A percentile compares a stretch with the other conserved stretches of the same genome.
Conservation (phyloP, 1,140 invertebrate species). For the Drosophila busckii region DNA sequence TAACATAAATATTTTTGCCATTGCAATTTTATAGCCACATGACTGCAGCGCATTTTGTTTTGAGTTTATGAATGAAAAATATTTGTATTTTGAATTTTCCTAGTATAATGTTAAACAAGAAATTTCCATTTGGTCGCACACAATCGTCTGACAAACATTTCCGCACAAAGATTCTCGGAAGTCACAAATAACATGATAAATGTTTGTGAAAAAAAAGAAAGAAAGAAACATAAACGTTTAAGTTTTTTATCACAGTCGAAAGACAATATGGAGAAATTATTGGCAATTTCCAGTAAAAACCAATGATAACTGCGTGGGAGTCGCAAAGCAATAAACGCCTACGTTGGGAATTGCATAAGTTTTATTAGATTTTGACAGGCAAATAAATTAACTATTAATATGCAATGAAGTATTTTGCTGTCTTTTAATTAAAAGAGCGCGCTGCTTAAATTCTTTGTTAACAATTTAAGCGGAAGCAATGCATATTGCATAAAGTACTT, state of each 20-base stretch:
- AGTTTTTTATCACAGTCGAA: too few species aligned
- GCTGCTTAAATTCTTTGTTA: neutral
- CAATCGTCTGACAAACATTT: slow-evolving; percentile 13
- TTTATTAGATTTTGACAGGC: slow-evolving; percentile 2
- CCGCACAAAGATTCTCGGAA: slow-evolving; percentile 14
- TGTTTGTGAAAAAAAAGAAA: neutral
- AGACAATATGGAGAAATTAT: too few species aligned
- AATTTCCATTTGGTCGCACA: slow-evolving; percentile 8
- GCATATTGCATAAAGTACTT: too few species aligned
- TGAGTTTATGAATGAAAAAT: too few species aligned
- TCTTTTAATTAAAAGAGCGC: too few species aligned
- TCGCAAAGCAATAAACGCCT: slow-evolving; percentile 12
- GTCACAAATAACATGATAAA: slow-evolving; percentile 6
- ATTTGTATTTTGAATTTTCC: too few species aligned
- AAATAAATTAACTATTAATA: slow-evolving; percentile 12
- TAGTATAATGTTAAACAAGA: too few species aligned
- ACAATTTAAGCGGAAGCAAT: too few species aligned
- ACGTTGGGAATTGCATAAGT: slow-evolving; percentile 12
- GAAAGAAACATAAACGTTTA: too few species aligned
- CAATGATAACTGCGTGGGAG: slow-evolving; percentile 3
- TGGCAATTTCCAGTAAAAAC: neutral
- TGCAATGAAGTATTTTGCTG: neutral
- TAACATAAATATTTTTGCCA: too few species aligned
- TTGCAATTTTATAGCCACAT: too few species aligned
- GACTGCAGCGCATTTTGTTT: too few species aligned